Base-by-base conservation (phyloP, 1,140 invertebrate genomes). In the Plutomurus gul region DNA sequence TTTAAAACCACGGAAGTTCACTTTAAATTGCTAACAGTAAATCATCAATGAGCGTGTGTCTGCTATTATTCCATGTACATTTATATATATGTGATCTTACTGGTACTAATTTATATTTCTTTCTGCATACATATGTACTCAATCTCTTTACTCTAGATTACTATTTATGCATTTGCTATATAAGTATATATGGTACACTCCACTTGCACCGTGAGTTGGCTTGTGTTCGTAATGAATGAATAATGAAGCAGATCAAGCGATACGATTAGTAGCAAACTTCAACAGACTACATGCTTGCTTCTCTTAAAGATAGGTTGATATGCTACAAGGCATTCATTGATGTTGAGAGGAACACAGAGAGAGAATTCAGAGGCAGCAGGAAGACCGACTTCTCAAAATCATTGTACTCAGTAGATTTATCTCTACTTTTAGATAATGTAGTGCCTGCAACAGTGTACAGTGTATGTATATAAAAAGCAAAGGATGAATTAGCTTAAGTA, bases 171-270 rank as follows among this genome's bases (percentile, higher is more conserved):
- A n/a, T n/a, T n/a, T n/a, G n/a, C n/a, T n/a, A n/a, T n/a, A n/a
- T n/a, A n/a, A n/a, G n/a, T n/a, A n/a, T n/a, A n/a, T n/a, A n/a
- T n/a, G n/a, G n/a, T n/a, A n/a, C n/a, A n/a, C n/a, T n/a, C n/a
- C n/a, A n/a, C n/a, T n/a, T n/a, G 18, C 56, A 33, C 56, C 27
- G 30, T 65, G 56, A n/a, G n/a, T n/a, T 65, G 56, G 56, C 56
- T 65, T 33, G 56, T 65, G 56, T 65, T 65, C 56, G 27, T 65
- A 65, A 65, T 65, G 56, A 65, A 65, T 65, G 56, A 65, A 65
- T 65, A 65, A 65, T 65, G 56, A 65, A 65, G 56, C 56, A n/a
- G 56, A 65, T 65, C 30, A 30, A 30, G 4, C 22, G 56, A 65
- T 65, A 65, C 16, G 27, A 65, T 65, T 36, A 33, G n/a, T 43